A percentile compares a stretch with the other conserved stretches of the same genome.
Evolutionary conservation across 1,140 invertebrate genomes (phyloP).

Genomic region (Andrena cerasifolii): DNA sequence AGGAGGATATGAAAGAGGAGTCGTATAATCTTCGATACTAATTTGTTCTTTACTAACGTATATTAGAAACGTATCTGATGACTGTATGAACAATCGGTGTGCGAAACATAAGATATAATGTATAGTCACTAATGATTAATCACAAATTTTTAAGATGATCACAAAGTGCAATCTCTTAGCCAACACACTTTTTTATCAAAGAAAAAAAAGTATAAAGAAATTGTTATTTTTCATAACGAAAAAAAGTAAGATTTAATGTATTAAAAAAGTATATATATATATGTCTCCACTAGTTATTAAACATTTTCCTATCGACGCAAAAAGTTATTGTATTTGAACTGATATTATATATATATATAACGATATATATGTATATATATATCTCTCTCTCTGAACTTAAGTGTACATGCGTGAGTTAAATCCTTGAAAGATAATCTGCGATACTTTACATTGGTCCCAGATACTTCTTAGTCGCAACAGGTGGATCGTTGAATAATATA

Average conservation of each 20-base stretch:
- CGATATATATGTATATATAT: conserved; percentile 44
- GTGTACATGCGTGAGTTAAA: conserved; percentile 42
- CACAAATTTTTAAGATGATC: conserved; percentile 80
- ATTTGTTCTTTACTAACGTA: conserved; percentile 67
- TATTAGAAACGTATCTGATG: conserved; percentile 64
- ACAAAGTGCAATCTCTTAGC: conserved; percentile 83
- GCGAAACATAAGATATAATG: conserved; percentile 65
- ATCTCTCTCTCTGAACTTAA: conserved; percentile 8
- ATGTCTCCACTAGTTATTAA: conserved; percentile 78
- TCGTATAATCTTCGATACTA: conserved; percentile 56
- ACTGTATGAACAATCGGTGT: conserved; percentile 68
- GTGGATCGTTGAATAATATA: conserved; percentile 43
- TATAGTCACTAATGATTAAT: conserved; percentile 72
- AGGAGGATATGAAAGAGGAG: conserved; percentile 35
- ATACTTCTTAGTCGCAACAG: conserved; percentile 23
- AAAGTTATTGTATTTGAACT: conserved; percentile 74
- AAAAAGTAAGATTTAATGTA: conserved; percentile 78
- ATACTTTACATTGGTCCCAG: conserved; percentile 26
- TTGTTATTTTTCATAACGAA: conserved; percentile 82
- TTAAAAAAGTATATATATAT: conserved; percentile 69
- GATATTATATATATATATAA: conserved; percentile 56
- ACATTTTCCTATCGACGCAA: conserved; percentile 76
- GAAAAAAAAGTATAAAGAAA: conserved; percentile 79
- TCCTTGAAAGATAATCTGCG: conserved; percentile 37
- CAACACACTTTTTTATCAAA: conserved; percentile 80